A percentile compares a stretch with the other conserved stretches of the same genome.
These are phyloP conservation scores for Sandelia bainsii DNA, from an alignment of 2,797 vertebrate genomes.

Conservation along the genomic window DNA sequence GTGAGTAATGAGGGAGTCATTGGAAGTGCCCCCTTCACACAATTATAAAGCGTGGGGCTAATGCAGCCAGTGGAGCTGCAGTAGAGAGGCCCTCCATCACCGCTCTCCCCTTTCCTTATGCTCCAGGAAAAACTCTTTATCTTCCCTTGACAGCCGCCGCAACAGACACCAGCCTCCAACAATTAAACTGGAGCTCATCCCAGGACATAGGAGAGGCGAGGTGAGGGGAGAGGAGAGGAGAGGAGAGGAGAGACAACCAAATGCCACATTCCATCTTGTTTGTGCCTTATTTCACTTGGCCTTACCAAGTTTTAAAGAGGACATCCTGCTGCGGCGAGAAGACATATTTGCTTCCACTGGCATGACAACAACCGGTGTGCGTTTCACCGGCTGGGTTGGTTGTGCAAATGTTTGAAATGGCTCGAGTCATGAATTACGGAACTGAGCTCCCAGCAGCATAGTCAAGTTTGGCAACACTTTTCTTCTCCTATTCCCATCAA, in stretches of 20 bases:
- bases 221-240: conserved; percentile 19
- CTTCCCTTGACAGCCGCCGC: conserved; percentile 82
- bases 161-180: conserved; percentile 79
- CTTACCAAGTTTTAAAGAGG: conserved; percentile 43
- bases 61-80: conserved; percentile 82
- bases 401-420: conserved; percentile 75
- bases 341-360: conserved; percentile 39
- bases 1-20: conserved; percentile 85
- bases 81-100: conserved; percentile 84
- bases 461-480: conserved; percentile 78
- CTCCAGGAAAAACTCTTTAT: conserved; percentile 86
- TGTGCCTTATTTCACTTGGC: conserved; percentile 31
- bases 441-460: conserved; percentile 58
- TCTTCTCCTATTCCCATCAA: conserved; percentile 77
- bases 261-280: conserved; percentile 47
- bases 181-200: conserved; percentile 84
- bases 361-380: conserved; percentile 59
- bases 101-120: conserved; percentile 70
- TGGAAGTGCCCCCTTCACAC: conserved; percentile 85
- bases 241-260: conserved; percentile 32
- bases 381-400: conserved; percentile 44
- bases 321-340: conserved; percentile 43
- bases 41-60: conserved; percentile 86
- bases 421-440: conserved; percentile 66
- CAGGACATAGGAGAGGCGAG: conserved; percentile 57